phyloP scores from a whole-genome alignment of 2,797 vertebrate genomes.

The Vespertilio murinus region DNA sequence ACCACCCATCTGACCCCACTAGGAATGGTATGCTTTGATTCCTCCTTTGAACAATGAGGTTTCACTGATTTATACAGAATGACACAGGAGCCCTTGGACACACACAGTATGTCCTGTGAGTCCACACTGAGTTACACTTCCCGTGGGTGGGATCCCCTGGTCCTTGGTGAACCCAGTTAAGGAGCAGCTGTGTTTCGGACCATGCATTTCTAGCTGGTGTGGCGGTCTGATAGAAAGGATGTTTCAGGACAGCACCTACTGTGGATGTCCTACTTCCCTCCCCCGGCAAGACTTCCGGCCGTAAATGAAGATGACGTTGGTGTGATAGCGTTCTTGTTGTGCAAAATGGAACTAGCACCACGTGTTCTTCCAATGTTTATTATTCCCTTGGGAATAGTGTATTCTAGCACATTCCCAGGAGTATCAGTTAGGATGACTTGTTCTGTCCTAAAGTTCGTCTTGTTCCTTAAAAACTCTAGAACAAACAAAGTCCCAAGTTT shows the following conservation, averaged over 20 bases:
- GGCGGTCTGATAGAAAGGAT: no score
- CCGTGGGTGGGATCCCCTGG: background rate
- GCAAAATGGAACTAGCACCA: background rate
- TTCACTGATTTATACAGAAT: background rate
- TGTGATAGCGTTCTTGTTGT: background rate
- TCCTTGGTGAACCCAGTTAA: background rate
- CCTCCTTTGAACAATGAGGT: background rate
- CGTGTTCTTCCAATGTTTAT: conserved; percentile 41
- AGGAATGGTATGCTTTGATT: background rate
- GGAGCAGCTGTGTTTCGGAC: background rate
- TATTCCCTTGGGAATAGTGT: conserved; percentile 21
- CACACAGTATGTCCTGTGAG: background rate
- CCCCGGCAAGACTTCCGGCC: background rate
- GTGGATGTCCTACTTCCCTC: background rate
- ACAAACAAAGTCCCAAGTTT: background rate
- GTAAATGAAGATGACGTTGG: background rate
- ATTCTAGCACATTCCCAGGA: conserved; percentile 27
- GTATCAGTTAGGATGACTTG: background rate
- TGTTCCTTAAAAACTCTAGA: background rate
- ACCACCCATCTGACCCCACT: background rate
- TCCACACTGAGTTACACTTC: background rate
- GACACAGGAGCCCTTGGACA: background rate
- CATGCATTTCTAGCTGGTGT: no score
- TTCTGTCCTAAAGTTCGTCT: conserved; percentile 1
- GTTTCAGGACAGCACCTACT: background rate